Base-by-base conservation (phyloP, 37 sponge, comb jelly and placozoan genomes). In the Aplysina aerophoba region DNA sequence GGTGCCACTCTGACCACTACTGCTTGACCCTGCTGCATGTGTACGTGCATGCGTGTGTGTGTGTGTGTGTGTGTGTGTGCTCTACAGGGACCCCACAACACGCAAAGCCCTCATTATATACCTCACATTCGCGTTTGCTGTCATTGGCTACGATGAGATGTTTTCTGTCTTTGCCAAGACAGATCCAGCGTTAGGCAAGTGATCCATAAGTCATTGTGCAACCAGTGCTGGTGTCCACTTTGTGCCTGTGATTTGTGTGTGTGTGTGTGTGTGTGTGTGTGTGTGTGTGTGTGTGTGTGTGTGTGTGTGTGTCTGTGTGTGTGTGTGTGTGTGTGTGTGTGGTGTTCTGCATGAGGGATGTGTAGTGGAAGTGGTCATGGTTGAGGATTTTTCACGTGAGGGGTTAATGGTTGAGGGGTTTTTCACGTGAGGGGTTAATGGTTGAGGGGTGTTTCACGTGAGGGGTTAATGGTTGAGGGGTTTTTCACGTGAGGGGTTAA, bases 81-180 rank as follows among this genome's bases (percentile, higher is more conserved):
- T 17, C 16, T 53, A 0, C 78, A 93, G 93, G 25, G 84, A 71
- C 64, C 60, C 66, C 19, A 59, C 17, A 14, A 73, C 87, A 64
- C 27, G 80, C 3, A 55, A 60, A 12, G 17, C 84, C n/a, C 30
- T 89, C 8, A 11, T 87, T 20, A 73, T 87, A 36, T 93, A 90
- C 50, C 73, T 78, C 38, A 59, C 40, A 11, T 93, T 85, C 56
- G 87, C 93, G 16, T 89, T 87, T 85, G 93, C 83, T 21, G 75
- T 93, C 40, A 89, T 89, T 62, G 93, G 93, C 20, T 90, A 84
- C 53, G 85, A 93, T 35, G 93, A 93, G 68, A 40, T 89, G 58
- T 93, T 66, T 69, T 75, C 93, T 21, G 59, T 93, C 17, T 93
- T 87, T 87, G 69, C 79, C 33, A 50, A 67, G 17, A 85, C 93